Conservation (phyloP, 2,888 invertebrate species). For the Athrips mouffetella region DNA sequence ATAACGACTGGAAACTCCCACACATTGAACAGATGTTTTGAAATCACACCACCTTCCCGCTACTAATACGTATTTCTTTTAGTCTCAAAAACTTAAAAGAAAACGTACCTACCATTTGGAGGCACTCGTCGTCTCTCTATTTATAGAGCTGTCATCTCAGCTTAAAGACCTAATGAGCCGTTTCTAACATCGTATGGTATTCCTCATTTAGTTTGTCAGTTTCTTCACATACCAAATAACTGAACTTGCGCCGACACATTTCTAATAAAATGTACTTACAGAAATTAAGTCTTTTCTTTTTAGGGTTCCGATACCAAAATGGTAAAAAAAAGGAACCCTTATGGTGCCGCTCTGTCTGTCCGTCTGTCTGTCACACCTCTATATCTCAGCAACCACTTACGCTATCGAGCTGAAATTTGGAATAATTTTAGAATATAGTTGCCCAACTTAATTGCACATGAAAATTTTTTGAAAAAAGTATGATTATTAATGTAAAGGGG, state of each 20-base stretch:
- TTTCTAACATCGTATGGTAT: conserved; percentile 66
- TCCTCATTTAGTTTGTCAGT: conserved; percentile 58
- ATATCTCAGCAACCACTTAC: too few species aligned
- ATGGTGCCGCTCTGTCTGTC: too few species aligned
- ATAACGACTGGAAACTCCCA: conserved; percentile 44
- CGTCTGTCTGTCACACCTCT: too few species aligned
- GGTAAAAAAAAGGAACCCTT: too few species aligned
- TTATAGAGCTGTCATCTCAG: conserved; percentile 71
- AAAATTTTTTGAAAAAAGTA: too few species aligned
- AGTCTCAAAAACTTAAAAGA: conserved; percentile 52
- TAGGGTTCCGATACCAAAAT: too few species aligned
- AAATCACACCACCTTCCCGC: conserved; percentile 49
- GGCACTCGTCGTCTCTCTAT: conserved; percentile 50
- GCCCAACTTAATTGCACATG: too few species aligned
- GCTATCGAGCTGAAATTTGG: too few species aligned
- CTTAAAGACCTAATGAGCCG: conserved; percentile 75
- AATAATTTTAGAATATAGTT: too few species aligned
- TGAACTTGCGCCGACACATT: conserved; percentile 32
- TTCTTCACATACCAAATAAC: conserved; percentile 63
- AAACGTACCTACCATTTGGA: conserved; percentile 48
- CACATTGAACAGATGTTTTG: conserved; percentile 67
- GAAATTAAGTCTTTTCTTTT: too few species aligned
- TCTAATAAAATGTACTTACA: neutral
- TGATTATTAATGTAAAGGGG: too few species aligned
- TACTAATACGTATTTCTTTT: conserved; percentile 51